These are phyloP conservation scores for Chymomyza fuscimana DNA, from an alignment of 2,888 invertebrate genomes.

Conservation along the genomic window DNA sequence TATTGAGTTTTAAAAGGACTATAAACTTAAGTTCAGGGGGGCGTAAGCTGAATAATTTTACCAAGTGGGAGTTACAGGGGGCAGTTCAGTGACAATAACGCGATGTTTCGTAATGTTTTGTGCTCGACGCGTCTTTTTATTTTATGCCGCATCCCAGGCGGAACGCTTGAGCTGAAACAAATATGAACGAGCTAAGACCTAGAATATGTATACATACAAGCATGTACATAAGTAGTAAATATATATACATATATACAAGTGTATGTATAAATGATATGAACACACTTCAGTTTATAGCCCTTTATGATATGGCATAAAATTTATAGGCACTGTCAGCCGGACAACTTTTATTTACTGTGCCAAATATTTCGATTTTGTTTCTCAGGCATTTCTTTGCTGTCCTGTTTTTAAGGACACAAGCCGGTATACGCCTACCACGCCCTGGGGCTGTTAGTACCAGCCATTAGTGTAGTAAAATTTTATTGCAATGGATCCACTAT, in stretches of 20 bases:
- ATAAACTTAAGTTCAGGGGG: no score
- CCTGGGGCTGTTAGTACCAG: not conserved
- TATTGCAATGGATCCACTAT: slow-evolving; percentile 19
- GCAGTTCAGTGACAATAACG: no score
- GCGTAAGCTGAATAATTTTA: no score
- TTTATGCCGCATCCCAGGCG: slow-evolving; percentile 39
- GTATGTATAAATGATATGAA: slow-evolving; percentile 37
- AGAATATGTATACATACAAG: not conserved
- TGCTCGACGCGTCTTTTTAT: not conserved
- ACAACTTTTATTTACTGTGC: slow-evolving; percentile 37
- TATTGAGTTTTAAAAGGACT: no score
- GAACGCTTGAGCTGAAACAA: slow-evolving; percentile 39
- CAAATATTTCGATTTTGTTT: not conserved
- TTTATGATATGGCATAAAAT: slow-evolving; percentile 50
- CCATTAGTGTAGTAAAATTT: slow-evolving; percentile 37
- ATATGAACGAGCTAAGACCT: slow-evolving; percentile 46
- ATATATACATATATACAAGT: not conserved
- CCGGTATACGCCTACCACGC: not conserved
- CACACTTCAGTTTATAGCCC: slow-evolving; percentile 50
- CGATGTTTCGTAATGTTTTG: no score
- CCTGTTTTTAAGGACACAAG: not conserved
- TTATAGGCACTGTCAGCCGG: slow-evolving; percentile 40
- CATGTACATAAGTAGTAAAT: not conserved
- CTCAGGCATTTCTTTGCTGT: not conserved
- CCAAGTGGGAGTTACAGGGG: no score